Evolutionary conservation across 1,140 invertebrate genomes (phyloP), one percentile per base, ranked within the genome.

Genomic region (Macrotrachela quadricornifera): DNA sequence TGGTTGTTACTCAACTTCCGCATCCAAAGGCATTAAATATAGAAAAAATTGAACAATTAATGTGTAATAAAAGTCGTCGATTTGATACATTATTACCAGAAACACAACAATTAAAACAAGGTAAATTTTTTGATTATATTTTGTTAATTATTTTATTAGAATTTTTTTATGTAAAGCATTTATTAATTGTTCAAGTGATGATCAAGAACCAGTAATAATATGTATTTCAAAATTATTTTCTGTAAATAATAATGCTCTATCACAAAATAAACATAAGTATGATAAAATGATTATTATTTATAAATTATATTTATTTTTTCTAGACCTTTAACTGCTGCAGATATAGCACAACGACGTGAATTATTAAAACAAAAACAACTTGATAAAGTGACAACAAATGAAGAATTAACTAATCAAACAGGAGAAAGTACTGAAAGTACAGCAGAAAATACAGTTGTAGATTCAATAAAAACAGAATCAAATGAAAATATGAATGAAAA

Each of bases 151-250:
- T 44, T 10, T 47, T 41, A 40, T 44, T 18, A 39, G 16, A 46
- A 30, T 18, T 13, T 6, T 56, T 57, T 8, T 10, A 42, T 10
- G n/a, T n/a, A n/a, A n/a, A 51, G 12, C 17, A 57, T 88, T 90
- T 64, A 60, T 80, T 41, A 69, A 72, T 36, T 88, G 85, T 68
- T 74, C 76, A 64, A 70, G 76, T 14, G 71, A 73, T 30, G 62
- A 62, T 10, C 60, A 79, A 55, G 75, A 73, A 54, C 81, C 85
- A 57, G 71, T 85, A 12, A 82, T 95, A 62, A 78, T 83, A 47
- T 95, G 85, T 71, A 78, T 96, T 54, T 94, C 90, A 6, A 96
- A 96, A 76, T 87, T 90, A 83, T 83, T 86, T 72, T 77, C 80
- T 53, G 61, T 73, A 3, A 70, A 73, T 17, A 65, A 59, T 37